phyloP scores from a whole-genome alignment of 53 echinoderm and acorn worm genomes.

The Pentamera pediparva region DNA sequence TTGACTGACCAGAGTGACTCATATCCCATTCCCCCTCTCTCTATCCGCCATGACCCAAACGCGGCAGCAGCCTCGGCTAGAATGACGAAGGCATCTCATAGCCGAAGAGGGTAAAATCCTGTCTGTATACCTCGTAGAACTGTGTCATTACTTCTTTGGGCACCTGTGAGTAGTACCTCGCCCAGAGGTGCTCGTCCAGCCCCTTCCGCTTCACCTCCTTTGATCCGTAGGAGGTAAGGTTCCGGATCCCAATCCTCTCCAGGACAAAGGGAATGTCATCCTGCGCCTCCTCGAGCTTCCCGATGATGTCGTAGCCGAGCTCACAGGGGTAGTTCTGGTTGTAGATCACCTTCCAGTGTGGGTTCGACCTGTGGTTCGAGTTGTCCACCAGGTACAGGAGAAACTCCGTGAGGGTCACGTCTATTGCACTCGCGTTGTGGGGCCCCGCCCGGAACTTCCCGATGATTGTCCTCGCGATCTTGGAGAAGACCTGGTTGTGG shows the following conservation, averaged over 20 bases:
- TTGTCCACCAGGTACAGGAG: slow-evolving; percentile 57
- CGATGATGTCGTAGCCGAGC: slow-evolving; percentile 66
- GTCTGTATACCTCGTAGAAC: slow-evolving; percentile 62
- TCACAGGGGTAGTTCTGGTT: slow-evolving; percentile 74
- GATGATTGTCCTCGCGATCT: slow-evolving; percentile 55
- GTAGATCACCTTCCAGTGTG: slow-evolving; percentile 78
- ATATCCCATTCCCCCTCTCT: too few relatives aligned
- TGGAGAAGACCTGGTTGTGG: slow-evolving; percentile 56
- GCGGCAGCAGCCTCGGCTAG: too few relatives aligned
- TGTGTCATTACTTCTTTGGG: slow-evolving; percentile 43
- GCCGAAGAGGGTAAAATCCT: slow-evolving; percentile 79
- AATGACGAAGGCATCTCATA: slow-evolving; percentile 66
- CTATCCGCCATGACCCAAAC: too few relatives aligned
- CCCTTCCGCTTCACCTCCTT: slow-evolving; percentile 30
- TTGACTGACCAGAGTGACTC: too few relatives aligned
- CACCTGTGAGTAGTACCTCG: slow-evolving; percentile 59
- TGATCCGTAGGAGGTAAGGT: slow-evolving; percentile 53
- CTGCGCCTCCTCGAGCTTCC: slow-evolving; percentile 67
- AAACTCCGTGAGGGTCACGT: slow-evolving; percentile 76
- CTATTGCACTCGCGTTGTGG: slow-evolving; percentile 15
- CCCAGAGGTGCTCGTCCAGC: slow-evolving; percentile 35
- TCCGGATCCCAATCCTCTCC: slow-evolving; percentile 51
- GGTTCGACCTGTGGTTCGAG: slow-evolving; percentile 50
- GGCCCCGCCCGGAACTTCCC: slow-evolving; percentile 38
- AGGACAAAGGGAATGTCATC: slow-evolving; percentile 78